phyloP scores from a whole-genome alignment of 2,113 vertebrate species.

The Osmerus mordax region DNA sequence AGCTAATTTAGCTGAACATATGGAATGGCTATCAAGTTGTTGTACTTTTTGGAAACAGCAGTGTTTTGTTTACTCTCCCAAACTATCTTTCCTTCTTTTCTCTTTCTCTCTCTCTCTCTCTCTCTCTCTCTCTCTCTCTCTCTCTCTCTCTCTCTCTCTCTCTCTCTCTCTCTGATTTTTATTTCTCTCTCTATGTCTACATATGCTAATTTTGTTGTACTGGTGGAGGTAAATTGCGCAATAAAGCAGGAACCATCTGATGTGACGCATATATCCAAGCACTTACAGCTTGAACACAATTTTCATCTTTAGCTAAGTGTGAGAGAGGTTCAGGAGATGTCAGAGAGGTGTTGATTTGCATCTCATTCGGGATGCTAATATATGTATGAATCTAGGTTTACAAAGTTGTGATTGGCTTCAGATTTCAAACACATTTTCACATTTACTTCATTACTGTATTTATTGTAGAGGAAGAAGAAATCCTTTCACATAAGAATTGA shows the following conservation, averaged over 20 bases:
- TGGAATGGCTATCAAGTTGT: conserved; percentile 29
- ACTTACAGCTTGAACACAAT: conserved; percentile 39
- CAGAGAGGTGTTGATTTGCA: conserved; percentile 49
- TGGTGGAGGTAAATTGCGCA: conserved; percentile 39
- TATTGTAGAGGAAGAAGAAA: conserved; percentile 24
- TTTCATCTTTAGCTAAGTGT: conserved; percentile 35
- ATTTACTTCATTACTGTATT: conserved; percentile 28
- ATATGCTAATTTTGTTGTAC: conserved; percentile 20
- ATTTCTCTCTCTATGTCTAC: neutral
- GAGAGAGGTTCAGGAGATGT: conserved; percentile 37
- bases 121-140: neutral
- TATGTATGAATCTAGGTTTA: conserved; percentile 26
- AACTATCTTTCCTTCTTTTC: neutral
- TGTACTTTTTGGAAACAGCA: neutral
- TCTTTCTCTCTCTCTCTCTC: conserved; percentile 13
- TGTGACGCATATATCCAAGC: conserved; percentile 19
- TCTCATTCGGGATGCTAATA: conserved; percentile 45
- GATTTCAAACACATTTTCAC: conserved; percentile 29
- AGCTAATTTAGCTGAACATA: conserved; percentile 29
- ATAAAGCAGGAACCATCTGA: conserved; percentile 35
- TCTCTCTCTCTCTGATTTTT: neutral
- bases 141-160: conserved; percentile 6
- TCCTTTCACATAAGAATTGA: neutral
- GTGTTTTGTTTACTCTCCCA: neutral
- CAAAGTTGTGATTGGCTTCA: conserved; percentile 31